Percentiles rank a stretch among this genome's conserved stretches.
phyloP scores from a whole-genome alignment of 2,888 invertebrate genomes.

The Plagiodera versicolora region DNA sequence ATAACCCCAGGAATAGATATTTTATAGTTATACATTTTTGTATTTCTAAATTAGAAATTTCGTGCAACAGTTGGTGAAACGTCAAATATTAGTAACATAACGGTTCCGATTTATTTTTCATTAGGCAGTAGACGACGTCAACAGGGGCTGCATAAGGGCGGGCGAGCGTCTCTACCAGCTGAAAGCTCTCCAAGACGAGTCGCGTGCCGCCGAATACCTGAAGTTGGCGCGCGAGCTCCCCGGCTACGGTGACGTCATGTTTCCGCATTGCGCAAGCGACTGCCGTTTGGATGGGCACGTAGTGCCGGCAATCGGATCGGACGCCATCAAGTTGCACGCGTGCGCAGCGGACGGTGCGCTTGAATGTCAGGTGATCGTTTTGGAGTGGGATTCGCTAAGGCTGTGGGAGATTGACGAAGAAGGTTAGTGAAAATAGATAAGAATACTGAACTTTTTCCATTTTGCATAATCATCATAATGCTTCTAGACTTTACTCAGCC shows the following conservation, averaged over 20 bases:
- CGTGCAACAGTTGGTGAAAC: too few species aligned
- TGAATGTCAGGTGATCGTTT: conserved; percentile 75
- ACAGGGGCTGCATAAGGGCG: conserved; percentile 87
- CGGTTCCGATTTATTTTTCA: conserved; percentile 32
- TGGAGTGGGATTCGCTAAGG: conserved; percentile 81
- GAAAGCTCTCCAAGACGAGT: conserved; percentile 91
- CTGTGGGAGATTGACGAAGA: conserved; percentile 92
- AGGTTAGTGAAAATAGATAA: conserved; percentile 44
- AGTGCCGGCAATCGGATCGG: conserved; percentile 58
- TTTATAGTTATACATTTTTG: too few species aligned
- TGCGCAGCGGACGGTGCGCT: conserved; percentile 80
- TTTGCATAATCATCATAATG: too few species aligned
- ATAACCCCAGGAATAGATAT: too few species aligned
- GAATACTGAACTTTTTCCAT: too few species aligned
- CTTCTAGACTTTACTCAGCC: too few species aligned
- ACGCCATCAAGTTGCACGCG: conserved; percentile 76
- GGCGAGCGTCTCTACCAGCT: conserved; percentile 93
- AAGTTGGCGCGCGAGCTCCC: conserved; percentile 81
- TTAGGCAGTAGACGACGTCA: conserved; percentile 91
- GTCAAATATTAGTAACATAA: too few species aligned
- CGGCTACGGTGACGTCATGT: conserved; percentile 91
- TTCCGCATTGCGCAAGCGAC: conserved; percentile 94
- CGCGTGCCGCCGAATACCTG: conserved; percentile 84
- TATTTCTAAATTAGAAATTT: too few species aligned
- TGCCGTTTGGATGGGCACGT: conserved; percentile 88